Evolutionary conservation across 2,113 vertebrate species (phyloP).

Genomic region (Peromyscus polionotus): DNA sequence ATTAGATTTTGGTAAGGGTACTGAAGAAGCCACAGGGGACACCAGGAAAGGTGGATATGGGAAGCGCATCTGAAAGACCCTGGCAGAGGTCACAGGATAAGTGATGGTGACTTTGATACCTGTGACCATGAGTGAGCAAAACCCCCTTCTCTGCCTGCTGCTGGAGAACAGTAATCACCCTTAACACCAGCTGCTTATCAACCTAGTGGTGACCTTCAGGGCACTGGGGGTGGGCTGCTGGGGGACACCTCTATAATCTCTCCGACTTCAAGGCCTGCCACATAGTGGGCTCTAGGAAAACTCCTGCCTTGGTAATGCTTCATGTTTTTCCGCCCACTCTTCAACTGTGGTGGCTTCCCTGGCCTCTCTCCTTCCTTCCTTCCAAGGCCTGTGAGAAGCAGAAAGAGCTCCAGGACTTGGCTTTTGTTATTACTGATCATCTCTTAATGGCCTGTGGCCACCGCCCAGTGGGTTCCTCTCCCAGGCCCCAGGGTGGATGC

Average conservation of each 20-base stretch:
- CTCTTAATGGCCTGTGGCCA: conserved; percentile 34
- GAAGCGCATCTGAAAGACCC: background rate
- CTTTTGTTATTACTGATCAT: background rate
- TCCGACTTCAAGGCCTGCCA: too few relatives aligned
- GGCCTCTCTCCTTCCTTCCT: background rate
- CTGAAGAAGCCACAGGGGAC: background rate
- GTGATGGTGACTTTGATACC: background rate
- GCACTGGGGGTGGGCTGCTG: background rate
- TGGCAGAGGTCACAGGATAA: background rate
- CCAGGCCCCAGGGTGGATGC: background rate
- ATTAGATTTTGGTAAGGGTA: background rate
- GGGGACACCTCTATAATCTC: background rate
- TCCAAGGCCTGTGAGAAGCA: background rate
- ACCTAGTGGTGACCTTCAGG: background rate
- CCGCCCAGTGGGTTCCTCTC: background rate
- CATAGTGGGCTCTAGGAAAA: background rate
- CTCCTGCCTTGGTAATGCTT: background rate
- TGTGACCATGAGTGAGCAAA: background rate
- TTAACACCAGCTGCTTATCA: background rate
- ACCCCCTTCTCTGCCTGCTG: background rate
- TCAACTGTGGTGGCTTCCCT: background rate
- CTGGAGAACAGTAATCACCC: background rate
- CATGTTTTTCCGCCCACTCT: background rate
- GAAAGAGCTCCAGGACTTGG: background rate
- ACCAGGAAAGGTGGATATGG: background rate